Conservation (phyloP, 2,797 vertebrate genomes). For the Acridotheres tristis region DNA sequence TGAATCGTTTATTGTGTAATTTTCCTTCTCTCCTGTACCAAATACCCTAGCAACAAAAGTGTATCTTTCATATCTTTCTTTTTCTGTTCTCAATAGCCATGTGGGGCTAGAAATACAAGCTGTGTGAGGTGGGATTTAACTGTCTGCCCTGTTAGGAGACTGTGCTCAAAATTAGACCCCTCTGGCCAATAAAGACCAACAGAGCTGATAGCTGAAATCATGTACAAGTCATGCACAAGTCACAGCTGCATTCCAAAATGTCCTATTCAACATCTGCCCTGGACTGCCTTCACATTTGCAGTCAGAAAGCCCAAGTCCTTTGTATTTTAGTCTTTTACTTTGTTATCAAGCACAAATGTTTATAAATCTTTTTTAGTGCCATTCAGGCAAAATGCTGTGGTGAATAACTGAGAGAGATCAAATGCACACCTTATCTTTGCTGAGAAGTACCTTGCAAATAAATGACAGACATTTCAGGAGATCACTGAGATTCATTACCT, state of each 20-base stretch:
- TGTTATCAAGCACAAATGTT: not conserved
- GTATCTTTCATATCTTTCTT: not conserved
- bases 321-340: not conserved
- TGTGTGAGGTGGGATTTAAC: not conserved
- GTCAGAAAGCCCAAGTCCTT: not conserved
- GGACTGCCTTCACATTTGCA: not conserved
- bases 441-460: conserved; percentile 53
- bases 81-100: not conserved
- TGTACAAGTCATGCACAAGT: not conserved
- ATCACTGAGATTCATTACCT: conserved; percentile 72
- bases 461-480: conserved; percentile 55
- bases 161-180: not conserved
- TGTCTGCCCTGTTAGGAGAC: not conserved
- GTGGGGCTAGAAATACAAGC: not conserved
- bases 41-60: not conserved
- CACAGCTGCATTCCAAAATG: not conserved
- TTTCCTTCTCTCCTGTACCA: not conserved
- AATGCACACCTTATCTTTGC: conserved; percentile 34
- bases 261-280: not conserved
- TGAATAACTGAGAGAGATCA: conserved; percentile 21
- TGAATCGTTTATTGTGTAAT: not conserved
- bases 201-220: not conserved
- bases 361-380: conserved; percentile 22
- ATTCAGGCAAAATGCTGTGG: not conserved
- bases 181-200: not conserved